Base-by-base conservation (phyloP, 1,140 invertebrate genomes). In the Drosophila willistoni region DNA sequence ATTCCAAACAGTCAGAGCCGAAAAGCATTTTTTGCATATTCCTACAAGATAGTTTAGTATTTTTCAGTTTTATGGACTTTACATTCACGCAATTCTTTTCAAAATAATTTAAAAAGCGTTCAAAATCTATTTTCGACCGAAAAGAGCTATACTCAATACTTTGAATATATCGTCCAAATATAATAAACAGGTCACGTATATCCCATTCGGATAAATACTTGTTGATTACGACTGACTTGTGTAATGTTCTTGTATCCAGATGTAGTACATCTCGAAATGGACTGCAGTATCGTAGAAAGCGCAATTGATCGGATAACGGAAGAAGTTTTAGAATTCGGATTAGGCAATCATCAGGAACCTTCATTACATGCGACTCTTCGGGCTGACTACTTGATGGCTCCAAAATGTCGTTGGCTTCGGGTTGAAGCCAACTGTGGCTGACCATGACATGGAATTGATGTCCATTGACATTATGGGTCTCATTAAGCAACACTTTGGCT, bases 341-440 rank as follows among this genome's bases (percentile, higher is more conserved):
- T 13, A 42, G 12, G 41, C 0, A 7, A 60, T 29, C 84, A 44
- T 10, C 78, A 68, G 1, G 33, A 22, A n/a, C 64, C 25, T 9
- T 10, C 14, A 10, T 55, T 19, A 9, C 44, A 5, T 25, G 25
- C 0, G 17, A 25, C 56, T n/a, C 22, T 12, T 7, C 9, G 5
- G 0, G 41, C 5, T n/a, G 12, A n/a, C n/a, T 5, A 6, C 10
- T 42, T 36, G 7, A 0, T 12, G 34, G 10, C 10, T 36, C 10
- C 0, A 36, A 36, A 36, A 12, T 9, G 34, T 25, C 59, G 25
- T 64, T 56, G 4, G 71, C 85, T 1, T 73, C 64, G 1, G 87
- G 87, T 61, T 90, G 87, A 64, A 73, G 68, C 87, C 87, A 90
- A 41, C 87, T 90, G 22, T 87, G 60, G 17, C 76, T 74, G 19